A percentile compares a stretch with the other conserved stretches of the same genome.
phyloP scores from a whole-genome alignment of 2,113 vertebrate genomes.

The Leuciscus idus region DNA sequence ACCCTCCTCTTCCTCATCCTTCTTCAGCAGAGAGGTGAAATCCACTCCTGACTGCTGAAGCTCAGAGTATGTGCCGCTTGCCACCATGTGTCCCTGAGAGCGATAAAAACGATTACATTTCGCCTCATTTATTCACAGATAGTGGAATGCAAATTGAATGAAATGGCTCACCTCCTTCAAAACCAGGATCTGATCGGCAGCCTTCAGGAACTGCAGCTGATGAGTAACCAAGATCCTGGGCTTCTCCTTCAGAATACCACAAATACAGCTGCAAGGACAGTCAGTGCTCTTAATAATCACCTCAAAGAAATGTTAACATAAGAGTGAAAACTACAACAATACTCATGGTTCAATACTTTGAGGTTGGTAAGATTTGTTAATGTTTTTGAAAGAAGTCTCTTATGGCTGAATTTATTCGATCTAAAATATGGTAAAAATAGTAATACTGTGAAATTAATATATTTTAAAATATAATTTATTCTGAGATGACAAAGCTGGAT shows the following conservation, averaged over 20 bases:
- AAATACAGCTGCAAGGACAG: conserved; percentile 84
- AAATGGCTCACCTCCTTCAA: conserved; percentile 85
- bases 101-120: not conserved
- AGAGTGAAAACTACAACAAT: not conserved
- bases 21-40: conserved; percentile 91
- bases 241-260: conserved; percentile 88
- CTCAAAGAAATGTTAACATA: not conserved
- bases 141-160: not conserved
- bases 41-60: conserved; percentile 89
- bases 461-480: not conserved
- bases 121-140: not conserved
- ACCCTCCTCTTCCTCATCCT: conserved; percentile 80
- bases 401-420: not conserved
- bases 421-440: not conserved
- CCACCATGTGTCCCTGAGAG: conserved; percentile 86
- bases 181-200: conserved; percentile 89
- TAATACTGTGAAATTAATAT: not conserved
- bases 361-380: not conserved
- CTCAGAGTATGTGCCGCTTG: conserved; percentile 86
- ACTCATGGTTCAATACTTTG: not conserved
- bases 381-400: not conserved
- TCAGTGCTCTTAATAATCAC: not conserved
- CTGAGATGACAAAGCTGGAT: not conserved
- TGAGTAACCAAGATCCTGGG: conserved; percentile 92
- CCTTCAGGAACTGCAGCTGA: conserved; percentile 91